Percentiles rank a stretch among this genome's conserved stretches.
Evolutionary conservation across 2,888 invertebrate species (phyloP).

Genomic region (Meteorus colon): DNA sequence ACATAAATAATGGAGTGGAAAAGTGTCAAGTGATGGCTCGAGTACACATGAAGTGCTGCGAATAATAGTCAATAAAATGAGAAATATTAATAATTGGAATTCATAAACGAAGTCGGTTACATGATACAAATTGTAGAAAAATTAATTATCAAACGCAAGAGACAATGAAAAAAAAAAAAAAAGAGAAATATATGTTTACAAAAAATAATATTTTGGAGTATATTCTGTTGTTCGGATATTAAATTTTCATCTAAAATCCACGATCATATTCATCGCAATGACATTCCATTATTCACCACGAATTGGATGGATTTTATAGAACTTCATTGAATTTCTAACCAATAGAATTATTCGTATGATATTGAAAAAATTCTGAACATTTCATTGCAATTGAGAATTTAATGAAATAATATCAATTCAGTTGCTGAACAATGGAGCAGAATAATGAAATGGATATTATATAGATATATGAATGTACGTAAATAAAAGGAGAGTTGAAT

Average conservation of each 20-base stretch:
- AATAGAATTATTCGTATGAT: background rate
- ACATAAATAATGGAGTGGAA: background rate
- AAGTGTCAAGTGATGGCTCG: conserved; percentile 7
- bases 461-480: background rate
- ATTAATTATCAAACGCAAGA: background rate
- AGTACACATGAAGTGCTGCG: background rate
- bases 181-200: background rate
- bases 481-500: background rate
- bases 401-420: background rate
- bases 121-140: background rate
- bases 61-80: background rate
- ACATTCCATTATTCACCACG: too few species aligned
- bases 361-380: too few species aligned
- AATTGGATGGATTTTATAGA: too few species aligned
- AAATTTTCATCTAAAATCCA: too few species aligned
- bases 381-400: background rate
- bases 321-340: too few species aligned
- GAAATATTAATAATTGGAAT: background rate
- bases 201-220: background rate
- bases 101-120: background rate
- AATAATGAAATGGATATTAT: background rate
- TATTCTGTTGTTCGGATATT: too few species aligned
- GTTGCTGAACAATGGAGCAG: background rate
- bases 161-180: background rate
- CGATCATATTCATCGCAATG: too few species aligned